Evolutionary conservation across 2,888 invertebrate species (phyloP).

Genomic region (Ypsolopha sequella): DNA sequence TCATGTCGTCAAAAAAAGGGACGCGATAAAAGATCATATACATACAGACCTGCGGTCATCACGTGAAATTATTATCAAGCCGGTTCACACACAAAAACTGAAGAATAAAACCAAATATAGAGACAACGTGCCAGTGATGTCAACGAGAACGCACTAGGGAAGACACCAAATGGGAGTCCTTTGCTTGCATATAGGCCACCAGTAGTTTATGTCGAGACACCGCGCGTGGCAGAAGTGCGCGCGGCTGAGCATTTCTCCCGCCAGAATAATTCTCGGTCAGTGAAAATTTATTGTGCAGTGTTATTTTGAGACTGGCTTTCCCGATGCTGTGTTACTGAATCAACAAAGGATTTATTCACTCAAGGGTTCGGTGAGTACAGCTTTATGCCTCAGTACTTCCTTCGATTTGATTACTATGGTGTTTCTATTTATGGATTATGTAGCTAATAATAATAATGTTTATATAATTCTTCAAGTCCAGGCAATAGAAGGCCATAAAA

Average conservation of each 20-base stretch:
- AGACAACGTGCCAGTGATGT: conserved; percentile 10
- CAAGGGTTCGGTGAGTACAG: too few relatives aligned
- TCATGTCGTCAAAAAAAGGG: neutral
- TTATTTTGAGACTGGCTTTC: neutral
- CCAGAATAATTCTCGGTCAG: neutral
- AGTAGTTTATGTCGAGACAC: neutral
- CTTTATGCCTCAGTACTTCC: too few relatives aligned
- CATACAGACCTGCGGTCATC: conserved; percentile 12
- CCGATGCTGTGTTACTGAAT: neutral
- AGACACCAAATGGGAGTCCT: neutral
- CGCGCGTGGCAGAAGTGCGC: neutral
- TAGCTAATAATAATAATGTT: too few relatives aligned
- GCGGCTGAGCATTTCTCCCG: neutral
- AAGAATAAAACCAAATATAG: conserved; percentile 35
- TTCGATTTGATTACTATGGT: too few relatives aligned
- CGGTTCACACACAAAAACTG: conserved; percentile 28
- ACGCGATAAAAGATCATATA: neutral
- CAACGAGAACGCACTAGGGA: neutral
- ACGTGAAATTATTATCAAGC: conserved; percentile 19
- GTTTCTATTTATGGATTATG: too few relatives aligned
- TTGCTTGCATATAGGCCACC: neutral
- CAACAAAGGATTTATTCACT: neutral
- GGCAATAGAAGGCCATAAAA: too few relatives aligned
- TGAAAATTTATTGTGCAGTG: neutral
- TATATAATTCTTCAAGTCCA: too few relatives aligned